Percentiles rank a stretch among this genome's conserved stretches.
Conservation (phyloP, 2,888 invertebrate species). For the Hydropsyche betteni region DNA sequence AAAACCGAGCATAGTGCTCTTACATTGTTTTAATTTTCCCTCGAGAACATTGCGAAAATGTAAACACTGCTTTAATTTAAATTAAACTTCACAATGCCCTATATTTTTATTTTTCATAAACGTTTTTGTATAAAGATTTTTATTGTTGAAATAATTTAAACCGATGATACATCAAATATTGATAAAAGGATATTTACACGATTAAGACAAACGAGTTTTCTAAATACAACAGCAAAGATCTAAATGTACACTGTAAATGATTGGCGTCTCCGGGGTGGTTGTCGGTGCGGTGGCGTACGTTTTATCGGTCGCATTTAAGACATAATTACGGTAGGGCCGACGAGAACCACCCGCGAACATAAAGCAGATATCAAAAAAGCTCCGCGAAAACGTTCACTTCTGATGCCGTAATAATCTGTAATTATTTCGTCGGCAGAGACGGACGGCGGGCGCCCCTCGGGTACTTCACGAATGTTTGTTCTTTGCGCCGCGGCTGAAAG, state of each 20-base stretch:
- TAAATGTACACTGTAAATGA: not conserved
- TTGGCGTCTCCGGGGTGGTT: slow-evolving; percentile 32
- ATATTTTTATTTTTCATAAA: no score
- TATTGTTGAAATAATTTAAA: no score
- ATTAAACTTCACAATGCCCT: no score
- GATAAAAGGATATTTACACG: no score
- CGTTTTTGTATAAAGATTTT: no score
- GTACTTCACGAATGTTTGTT: slow-evolving; percentile 48
- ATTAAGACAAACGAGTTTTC: no score
- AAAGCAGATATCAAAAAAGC: slow-evolving; percentile 40
- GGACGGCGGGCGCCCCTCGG: slow-evolving; percentile 44
- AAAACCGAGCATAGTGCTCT: not conserved
- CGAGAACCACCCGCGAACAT: slow-evolving; percentile 46
- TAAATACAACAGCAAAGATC: no score
- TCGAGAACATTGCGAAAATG: no score
- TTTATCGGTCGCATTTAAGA: slow-evolving; percentile 47
- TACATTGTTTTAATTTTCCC: no score
- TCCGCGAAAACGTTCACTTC: slow-evolving; percentile 41
- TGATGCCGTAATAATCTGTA: slow-evolving; percentile 49
- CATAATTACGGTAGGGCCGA: slow-evolving; percentile 48
- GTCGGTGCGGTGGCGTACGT: slow-evolving; percentile 27
- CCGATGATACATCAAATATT: no score
- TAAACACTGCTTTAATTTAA: no score
- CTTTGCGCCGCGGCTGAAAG: slow-evolving; percentile 41
- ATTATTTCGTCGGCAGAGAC: slow-evolving; percentile 46